These are phyloP conservation scores for Micropterix aruncella DNA, from an alignment of 2,888 invertebrate genomes.

Conservation along the genomic window DNA sequence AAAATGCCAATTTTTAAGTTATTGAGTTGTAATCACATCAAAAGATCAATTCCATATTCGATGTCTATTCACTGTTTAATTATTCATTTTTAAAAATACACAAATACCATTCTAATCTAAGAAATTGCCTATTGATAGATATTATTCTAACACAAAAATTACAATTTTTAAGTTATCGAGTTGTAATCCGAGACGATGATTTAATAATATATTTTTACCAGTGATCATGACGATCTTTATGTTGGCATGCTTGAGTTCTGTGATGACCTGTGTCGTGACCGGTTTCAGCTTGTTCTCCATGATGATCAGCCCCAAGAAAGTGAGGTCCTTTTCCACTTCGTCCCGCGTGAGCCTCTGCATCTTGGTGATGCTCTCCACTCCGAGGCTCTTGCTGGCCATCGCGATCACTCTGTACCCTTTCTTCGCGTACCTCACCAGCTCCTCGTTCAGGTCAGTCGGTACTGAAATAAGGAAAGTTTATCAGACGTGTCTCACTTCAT, in stretches of 20 bases:
- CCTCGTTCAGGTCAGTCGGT: constrained; percentile 63
- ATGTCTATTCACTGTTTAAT: too few relatives aligned
- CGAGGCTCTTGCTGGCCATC: constrained; percentile 62
- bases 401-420: constrained; percentile 91
- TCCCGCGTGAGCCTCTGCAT: constrained; percentile 64
- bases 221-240: constrained; percentile 97
- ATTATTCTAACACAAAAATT: too few relatives aligned
- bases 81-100: too few relatives aligned
- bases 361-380: constrained; percentile 52
- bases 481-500: too few relatives aligned
- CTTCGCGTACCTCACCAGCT: constrained; percentile 74
- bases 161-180: too few relatives aligned
- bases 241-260: constrained; percentile 65
- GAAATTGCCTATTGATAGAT: too few relatives aligned
- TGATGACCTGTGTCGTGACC: constrained; percentile 71
- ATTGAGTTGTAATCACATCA: too few relatives aligned
- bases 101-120: too few relatives aligned
- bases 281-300: constrained; percentile 91
- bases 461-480: too few relatives aligned
- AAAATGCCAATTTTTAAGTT: too few relatives aligned
- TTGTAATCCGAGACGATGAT: not conserved
- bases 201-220: constrained; percentile 34
- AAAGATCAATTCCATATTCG: too few relatives aligned
- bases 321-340: constrained; percentile 64
- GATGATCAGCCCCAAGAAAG: constrained; percentile 78